Base-by-base conservation (phyloP, 2,113 vertebrate genomes). In the Aspiorhynchus laticeps region DNA sequence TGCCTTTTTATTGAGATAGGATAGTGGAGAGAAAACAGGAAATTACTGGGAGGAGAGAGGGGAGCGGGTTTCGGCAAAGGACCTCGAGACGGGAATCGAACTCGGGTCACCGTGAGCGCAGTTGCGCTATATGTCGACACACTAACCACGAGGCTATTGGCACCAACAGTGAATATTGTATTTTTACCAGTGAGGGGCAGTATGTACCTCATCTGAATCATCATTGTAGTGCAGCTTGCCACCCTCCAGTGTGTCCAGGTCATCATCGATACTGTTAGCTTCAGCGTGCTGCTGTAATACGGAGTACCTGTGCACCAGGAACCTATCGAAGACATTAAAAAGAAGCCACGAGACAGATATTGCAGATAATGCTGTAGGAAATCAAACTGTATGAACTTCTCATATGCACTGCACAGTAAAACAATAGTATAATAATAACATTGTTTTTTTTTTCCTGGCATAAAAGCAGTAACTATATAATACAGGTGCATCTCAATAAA, bases 291-390 rank as follows among this genome's bases (percentile, higher is more conserved):
- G 96, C 86, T 94, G 95, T 36, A 99, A 95, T 2, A 98, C 96
- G 0, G 97, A 99, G 88, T 98, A 98, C 1, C 97, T 94, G 83
- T 99, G 97, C 71, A 99, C 97, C 24, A 98, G 94, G 91, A 99
- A 99, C 93, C 97, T 98, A 92, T 14, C 4, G 7, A 3, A 80
- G 26, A 75, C 48, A 56, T 19, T 9, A 41, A 83, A 26, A 61
- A 41, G 5, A 12, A 14, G 33, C 10, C 53, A 38, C 43, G 1
- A 80, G 46, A 63, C 24, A 81, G 12, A 33, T 75, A 43, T 24
- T n/a, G 12, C 11, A 38, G 11, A 41, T n/a, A 28, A 4, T 69
- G 26, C 28, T 65, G 14, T 17, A 17, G 15, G 26, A 28, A 65
- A 63, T 14, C 59, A 26, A 63, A 73, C 21, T 36, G 4, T 38